These are phyloP conservation scores for Rhinolophus sinicus DNA, from an alignment of 2,113 vertebrate genomes.

Conservation along the genomic window DNA sequence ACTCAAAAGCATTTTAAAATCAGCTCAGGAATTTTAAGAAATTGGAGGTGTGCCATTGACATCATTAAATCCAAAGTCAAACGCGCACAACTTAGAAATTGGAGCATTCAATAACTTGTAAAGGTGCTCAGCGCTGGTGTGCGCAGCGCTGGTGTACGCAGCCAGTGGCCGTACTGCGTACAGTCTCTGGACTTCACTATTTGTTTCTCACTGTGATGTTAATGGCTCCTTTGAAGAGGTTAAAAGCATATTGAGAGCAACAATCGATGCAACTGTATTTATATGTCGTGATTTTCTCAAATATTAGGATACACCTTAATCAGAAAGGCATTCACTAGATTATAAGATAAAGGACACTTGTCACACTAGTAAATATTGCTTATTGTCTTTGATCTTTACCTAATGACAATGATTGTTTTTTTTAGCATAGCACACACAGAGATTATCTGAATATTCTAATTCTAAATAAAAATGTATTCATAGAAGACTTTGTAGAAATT, in stretches of 20 bases:
- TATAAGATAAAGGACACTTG: slow-evolving; percentile 56
- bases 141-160: background rate
- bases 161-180: background rate
- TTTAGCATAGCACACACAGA: background rate
- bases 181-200: slow-evolving; percentile 29
- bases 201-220: slow-evolving; percentile 74
- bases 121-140: background rate
- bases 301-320: slow-evolving; percentile 66
- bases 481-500: slow-evolving; percentile 11
- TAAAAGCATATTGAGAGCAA: slow-evolving; percentile 81
- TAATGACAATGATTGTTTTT: background rate
- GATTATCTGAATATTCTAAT: slow-evolving; percentile 26
- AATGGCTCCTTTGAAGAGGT: slow-evolving; percentile 81
- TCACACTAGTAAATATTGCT: slow-evolving; percentile 25
- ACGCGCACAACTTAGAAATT: background rate
- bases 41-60: background rate
- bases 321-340: slow-evolving; percentile 59
- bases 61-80: slow-evolving; percentile 31
- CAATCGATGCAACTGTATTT: slow-evolving; percentile 72
- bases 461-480: background rate
- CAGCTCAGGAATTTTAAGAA: background rate
- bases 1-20: slow-evolving; percentile 38
- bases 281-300: slow-evolving; percentile 71
- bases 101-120: background rate
- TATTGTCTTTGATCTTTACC: slow-evolving; percentile 56